These are phyloP conservation scores for Danaus chrysippus DNA, from an alignment of 2,888 invertebrate species.

Conservation along the genomic window DNA sequence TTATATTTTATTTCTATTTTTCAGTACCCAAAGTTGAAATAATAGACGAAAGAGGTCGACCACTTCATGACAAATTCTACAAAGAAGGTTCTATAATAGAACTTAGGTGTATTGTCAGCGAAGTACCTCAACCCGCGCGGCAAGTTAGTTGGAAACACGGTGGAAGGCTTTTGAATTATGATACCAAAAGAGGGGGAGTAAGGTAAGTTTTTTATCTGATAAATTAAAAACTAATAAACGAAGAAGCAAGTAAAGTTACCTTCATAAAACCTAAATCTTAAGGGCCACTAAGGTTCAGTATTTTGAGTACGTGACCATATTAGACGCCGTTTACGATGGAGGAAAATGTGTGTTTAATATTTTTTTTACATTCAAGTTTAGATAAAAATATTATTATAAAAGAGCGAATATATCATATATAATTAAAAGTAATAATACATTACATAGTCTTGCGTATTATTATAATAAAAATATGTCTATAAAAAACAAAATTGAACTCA, in stretches of 20 bases:
- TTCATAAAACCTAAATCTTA: not conserved
- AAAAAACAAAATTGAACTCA: too few relatives aligned
- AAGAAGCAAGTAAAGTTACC: too few relatives aligned
- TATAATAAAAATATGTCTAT: too few relatives aligned
- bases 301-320: conserved; percentile 1
- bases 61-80: conserved; percentile 89
- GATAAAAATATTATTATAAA: too few relatives aligned
- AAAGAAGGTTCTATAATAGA: conserved; percentile 91
- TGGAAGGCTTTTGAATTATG: conserved; percentile 85
- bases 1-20: conserved; percentile 9
- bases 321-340: not conserved
- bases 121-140: conserved; percentile 86
- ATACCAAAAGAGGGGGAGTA: conserved; percentile 88
- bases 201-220: conserved; percentile 72
- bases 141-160: conserved; percentile 90
- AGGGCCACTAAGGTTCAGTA: not conserved
- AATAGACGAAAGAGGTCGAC: conserved; percentile 87
- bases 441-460: too few relatives aligned
- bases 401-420: too few relatives aligned
- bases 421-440: too few relatives aligned
- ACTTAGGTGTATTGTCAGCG: conserved; percentile 88
- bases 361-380: not conserved
- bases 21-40: conserved; percentile 90
- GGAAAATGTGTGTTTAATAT: conserved; percentile 2
- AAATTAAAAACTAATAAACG: not conserved